Evolutionary conservation across 2,888 invertebrate genomes (phyloP).

Genomic region (Strigamia crassipes): DNA sequence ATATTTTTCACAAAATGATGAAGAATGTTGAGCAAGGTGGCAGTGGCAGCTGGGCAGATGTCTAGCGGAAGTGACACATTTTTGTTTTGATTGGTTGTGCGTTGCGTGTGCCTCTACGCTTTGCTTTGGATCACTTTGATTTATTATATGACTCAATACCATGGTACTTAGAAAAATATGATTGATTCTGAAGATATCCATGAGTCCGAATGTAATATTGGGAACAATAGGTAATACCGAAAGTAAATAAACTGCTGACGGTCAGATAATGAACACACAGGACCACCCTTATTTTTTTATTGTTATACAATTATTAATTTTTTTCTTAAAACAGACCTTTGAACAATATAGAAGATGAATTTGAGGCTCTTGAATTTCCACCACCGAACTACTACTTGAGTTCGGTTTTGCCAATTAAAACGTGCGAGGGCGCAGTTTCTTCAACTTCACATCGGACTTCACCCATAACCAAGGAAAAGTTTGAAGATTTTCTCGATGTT

Average conservation of each 20-base stretch:
- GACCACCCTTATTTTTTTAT: not conserved
- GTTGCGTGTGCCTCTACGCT: not conserved
- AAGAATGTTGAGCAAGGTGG: too few species aligned
- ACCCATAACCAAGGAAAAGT: constrained; percentile 7
- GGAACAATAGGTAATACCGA: not conserved
- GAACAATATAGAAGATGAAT: constrained; percentile 1
- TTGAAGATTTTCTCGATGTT: constrained; percentile 9
- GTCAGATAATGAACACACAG: too few species aligned
- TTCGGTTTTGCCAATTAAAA: not conserved
- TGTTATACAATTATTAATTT: not conserved
- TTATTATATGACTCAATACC: not conserved
- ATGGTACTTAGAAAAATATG: not conserved
- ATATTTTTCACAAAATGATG: too few species aligned
- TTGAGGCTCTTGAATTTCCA: constrained; percentile 35
- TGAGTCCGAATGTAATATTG: not conserved
- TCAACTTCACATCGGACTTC: not conserved
- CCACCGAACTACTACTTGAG: constrained; percentile 6
- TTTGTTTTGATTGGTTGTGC: not conserved
- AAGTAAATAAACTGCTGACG: too few species aligned
- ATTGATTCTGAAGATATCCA: not conserved
- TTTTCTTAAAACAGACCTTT: not conserved
- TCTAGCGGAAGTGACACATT: not conserved
- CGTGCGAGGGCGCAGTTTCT: not conserved
- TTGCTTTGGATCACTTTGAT: too few species aligned
- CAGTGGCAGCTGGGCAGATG: not conserved